Evolutionary conservation across 2,797 vertebrate genomes (phyloP), one percentile per base, ranked within the genome.

Genomic region (Dromococcyx pavoninus): DNA sequence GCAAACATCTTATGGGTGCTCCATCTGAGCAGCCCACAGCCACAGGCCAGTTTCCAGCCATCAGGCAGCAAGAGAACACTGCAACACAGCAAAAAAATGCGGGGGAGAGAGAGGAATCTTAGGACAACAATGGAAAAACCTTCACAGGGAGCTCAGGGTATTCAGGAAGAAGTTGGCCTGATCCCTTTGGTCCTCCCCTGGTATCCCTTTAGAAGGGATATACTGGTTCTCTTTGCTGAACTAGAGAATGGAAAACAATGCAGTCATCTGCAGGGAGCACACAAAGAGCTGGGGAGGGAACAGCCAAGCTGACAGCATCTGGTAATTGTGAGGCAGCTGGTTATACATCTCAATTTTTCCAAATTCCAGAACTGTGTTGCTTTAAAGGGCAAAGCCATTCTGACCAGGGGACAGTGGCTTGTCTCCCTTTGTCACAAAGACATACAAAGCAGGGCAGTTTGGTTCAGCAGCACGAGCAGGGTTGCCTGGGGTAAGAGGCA

Each of bases 331-430:
- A 23, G 18, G 88, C 82, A 91, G 73, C 73, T 27, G 70, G 8
- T 23, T 6, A 30, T 39, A 9, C 30, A 19, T 14, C 61, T 16
- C 32, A 8, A 4, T 37, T 10, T 43, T 39, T 28, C 61, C 70
- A 15, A 17, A 32, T 39, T 81, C 58, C 90, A 78, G 62, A 44
- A 18, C 19, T 13, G 14, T 11, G 7, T 19, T 24, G 79, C 62
- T 92, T n/a, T 27, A 33, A 64, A 78, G 66, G 75, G 56, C 89
- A 86, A 33, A 66, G 70, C 39, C 56, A 9, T 8, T n/a, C 33
- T 12, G 60, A 19, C 14, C 1, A 0, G 7, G 69, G 32, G 25
- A 24, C 4, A 0, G 4, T 4, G 35, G 56, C 43, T 70, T 5
- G 18, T 13, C 58, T 69, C 39, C 65, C 64, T 43, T 32, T 10